Percentiles rank a stretch among this genome's conserved stretches.
Evolutionary conservation across 2,797 vertebrate genomes (phyloP).

Genomic region (Alcedo quadribrachys): DNA sequence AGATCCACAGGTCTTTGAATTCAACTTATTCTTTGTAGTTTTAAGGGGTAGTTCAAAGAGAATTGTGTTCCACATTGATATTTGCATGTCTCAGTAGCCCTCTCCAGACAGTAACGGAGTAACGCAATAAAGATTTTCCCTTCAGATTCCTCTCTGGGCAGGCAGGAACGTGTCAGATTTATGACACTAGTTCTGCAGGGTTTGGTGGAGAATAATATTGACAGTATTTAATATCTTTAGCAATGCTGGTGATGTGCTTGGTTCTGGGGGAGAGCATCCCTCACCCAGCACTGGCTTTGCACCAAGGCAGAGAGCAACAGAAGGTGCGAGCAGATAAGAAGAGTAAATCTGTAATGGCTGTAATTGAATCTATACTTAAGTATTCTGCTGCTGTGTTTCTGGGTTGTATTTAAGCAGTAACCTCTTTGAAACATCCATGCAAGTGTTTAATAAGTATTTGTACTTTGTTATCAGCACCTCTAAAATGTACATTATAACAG

Average conservation of each 20-base stretch:
- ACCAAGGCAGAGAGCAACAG: conserved; percentile 1
- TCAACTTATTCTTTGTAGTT: conserved; percentile 24
- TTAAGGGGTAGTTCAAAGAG: conserved; percentile 34
- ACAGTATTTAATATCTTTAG: background rate
- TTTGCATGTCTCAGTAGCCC: conserved; percentile 32
- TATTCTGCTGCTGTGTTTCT: background rate
- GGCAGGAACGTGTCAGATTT: background rate
- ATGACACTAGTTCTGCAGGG: background rate
- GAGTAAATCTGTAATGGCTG: background rate
- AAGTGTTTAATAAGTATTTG: background rate
- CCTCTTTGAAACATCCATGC: background rate
- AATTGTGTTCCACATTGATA: conserved; percentile 27
- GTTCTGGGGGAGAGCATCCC: background rate
- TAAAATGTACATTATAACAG: background rate
- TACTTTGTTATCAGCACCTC: background rate
- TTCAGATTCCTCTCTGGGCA: background rate
- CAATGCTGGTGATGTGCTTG: background rate
- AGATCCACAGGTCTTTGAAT: conserved; percentile 19
- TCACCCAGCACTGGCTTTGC: background rate
- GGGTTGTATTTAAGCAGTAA: background rate
- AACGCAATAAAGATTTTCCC: background rate
- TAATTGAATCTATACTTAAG: background rate
- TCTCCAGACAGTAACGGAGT: conserved; percentile 20
- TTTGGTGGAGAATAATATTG: background rate
- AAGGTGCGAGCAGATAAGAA: background rate